A percentile compares a stretch with the other conserved stretches of the same genome.
Conservation (phyloP, 2,113 vertebrate genomes). For the Tragelaphus imberbis region DNA sequence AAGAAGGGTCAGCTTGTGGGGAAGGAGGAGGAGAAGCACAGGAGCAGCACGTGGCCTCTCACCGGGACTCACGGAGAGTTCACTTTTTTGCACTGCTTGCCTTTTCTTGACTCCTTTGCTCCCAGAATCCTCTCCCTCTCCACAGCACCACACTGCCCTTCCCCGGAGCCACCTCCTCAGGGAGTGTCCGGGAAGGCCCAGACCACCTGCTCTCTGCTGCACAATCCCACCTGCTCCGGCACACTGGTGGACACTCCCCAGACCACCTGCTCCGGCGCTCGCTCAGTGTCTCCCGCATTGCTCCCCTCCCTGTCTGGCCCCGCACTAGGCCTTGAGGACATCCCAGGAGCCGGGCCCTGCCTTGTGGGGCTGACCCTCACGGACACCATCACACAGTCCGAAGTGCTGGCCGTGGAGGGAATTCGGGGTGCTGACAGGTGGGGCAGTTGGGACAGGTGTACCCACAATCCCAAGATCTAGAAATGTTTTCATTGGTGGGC, state of each 20-base stretch:
- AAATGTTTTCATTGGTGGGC: neutral
- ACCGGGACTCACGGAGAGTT: neutral
- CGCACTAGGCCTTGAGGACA: rapidly evolving
- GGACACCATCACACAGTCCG: neutral
- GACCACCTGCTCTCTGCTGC: neutral
- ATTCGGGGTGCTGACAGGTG: rapidly evolving
- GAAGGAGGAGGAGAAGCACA: neutral
- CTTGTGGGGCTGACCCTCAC: rapidly evolving
- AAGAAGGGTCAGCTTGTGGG: neutral
- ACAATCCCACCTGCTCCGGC: rapidly evolving
- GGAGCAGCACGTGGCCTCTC: rapidly evolving
- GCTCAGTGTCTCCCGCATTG: rapidly evolving
- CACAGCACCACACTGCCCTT: neutral
- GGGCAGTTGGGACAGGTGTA: neutral
- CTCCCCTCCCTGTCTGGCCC: neutral
- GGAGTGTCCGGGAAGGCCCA: rapidly evolving
- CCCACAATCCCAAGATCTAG: neutral
- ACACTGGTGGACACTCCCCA: too few species aligned
- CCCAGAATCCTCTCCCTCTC: neutral
- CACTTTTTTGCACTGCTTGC: rapidly evolving
- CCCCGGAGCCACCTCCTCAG: rapidly evolving
- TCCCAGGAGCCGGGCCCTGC: too few species aligned
- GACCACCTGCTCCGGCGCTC: neutral
- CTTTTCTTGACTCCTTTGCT: neutral
- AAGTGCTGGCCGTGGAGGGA: neutral